These are phyloP conservation scores for Hypomesus transpacificus DNA, from an alignment of 2,113 vertebrate species.

Conservation along the genomic window DNA sequence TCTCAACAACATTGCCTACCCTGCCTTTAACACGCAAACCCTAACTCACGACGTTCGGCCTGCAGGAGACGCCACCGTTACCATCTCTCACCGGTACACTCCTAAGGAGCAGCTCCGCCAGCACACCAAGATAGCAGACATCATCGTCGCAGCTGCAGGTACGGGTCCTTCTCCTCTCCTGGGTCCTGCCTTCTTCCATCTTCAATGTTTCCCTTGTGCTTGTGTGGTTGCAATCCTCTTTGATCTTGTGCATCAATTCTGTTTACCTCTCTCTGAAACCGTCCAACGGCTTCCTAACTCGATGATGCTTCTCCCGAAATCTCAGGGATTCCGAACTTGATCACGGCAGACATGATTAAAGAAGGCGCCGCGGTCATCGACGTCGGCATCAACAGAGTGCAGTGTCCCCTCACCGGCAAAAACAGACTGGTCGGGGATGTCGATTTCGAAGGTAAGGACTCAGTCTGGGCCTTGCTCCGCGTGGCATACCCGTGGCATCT, in stretches of 20 bases:
- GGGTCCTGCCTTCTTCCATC: neutral
- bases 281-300: neutral
- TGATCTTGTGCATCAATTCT: no score
- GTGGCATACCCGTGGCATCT: neutral
- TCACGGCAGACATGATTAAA: slow-evolving; percentile 97
- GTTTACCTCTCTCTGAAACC: neutral
- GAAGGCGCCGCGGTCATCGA: slow-evolving; percentile 93
- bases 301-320: neutral
- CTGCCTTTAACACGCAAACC: no score
- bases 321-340: slow-evolving; percentile 93
- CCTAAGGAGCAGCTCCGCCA: slow-evolving; percentile 93
- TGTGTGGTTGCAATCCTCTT: neutral
- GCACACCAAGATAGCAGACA: slow-evolving; percentile 89
- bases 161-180: slow-evolving; percentile 12
- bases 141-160: slow-evolving; percentile 95
- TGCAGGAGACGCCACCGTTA: slow-evolving; percentile 93
- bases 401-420: slow-evolving; percentile 85
- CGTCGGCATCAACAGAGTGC: slow-evolving; percentile 90
- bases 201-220: no score
- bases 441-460: slow-evolving; percentile 88
- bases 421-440: slow-evolving; percentile 89
- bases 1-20: no score
- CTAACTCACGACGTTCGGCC: neutral
- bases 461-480: neutral
- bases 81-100: slow-evolving; percentile 93